Conservation (phyloP, 2,797 vertebrate genomes). For the Melanogrammus aeglefinus region DNA sequence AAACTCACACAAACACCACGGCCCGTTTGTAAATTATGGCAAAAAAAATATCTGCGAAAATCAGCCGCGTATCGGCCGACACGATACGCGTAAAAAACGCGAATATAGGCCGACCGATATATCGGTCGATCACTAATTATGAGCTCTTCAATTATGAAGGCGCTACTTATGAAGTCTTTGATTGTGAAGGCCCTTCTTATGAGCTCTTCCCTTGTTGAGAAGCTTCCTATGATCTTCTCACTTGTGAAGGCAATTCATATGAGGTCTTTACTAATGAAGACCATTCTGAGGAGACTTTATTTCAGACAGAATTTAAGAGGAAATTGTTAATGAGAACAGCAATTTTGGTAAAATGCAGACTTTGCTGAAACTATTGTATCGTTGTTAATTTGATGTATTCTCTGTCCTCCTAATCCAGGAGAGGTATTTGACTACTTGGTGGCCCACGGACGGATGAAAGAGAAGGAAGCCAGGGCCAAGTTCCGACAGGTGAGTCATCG, state of each 20-base stretch:
- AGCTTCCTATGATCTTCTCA: no score
- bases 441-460: conserved; percentile 97
- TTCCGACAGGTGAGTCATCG: conserved; percentile 91
- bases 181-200: no score
- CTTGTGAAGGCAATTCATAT: not conserved
- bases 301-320: not conserved
- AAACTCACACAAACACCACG: no score
- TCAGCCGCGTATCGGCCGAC: no score
- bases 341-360: not conserved
- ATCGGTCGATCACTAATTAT: no score
- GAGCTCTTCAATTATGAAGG: no score
- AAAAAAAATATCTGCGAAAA: no score
- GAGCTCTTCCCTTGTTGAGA: no score
- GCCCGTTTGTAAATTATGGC: no score
- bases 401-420: conserved; percentile 67
- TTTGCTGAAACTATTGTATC: not conserved
- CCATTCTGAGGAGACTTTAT: not conserved
- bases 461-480: conserved; percentile 95
- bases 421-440: conserved; percentile 97
- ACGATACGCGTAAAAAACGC: no score
- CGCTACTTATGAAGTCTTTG: not conserved
- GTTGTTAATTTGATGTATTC: not conserved
- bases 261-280: not conserved
- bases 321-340: not conserved
- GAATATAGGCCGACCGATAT: no score